A percentile compares a stretch with the other conserved stretches of the same genome.
These are phyloP conservation scores for Xiphophorus birchmanni DNA, from an alignment of 2,797 vertebrate genomes.

Conservation along the genomic window DNA sequence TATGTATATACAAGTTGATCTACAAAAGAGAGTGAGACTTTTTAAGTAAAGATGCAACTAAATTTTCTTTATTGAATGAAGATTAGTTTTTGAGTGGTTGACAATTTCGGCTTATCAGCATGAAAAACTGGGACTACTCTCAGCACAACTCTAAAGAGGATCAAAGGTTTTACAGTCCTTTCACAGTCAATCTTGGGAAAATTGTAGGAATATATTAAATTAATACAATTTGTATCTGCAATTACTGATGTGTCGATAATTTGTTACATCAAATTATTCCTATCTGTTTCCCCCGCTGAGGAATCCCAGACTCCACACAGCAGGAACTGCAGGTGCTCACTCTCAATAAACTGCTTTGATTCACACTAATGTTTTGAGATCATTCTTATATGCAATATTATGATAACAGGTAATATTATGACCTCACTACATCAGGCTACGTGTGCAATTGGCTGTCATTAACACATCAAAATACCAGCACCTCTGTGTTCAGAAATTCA, in stretches of 20 bases:
- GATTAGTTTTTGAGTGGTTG: background rate
- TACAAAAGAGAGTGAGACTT: background rate
- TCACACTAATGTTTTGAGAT: background rate
- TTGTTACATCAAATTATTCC: background rate
- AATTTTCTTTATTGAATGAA: no score
- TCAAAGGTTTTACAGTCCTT: no score
- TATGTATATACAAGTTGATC: background rate
- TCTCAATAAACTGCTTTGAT: background rate
- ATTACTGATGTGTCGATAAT: background rate
- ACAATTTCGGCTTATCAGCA: background rate
- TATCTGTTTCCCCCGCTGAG: background rate
- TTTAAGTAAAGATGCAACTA: no score
- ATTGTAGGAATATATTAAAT: background rate
- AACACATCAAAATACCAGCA: background rate
- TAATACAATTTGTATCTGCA: background rate
- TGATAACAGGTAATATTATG: background rate
- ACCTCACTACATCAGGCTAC: background rate
- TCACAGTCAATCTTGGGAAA: background rate
- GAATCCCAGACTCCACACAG: background rate
- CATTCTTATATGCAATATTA: no score
- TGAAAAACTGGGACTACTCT: constrained; percentile 5
- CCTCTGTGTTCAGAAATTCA: background rate
- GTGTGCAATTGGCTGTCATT: background rate
- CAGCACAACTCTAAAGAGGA: background rate
- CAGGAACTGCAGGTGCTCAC: background rate